Conservation (phyloP, 2,888 invertebrate genomes). For the Melanchra persicariae region DNA sequence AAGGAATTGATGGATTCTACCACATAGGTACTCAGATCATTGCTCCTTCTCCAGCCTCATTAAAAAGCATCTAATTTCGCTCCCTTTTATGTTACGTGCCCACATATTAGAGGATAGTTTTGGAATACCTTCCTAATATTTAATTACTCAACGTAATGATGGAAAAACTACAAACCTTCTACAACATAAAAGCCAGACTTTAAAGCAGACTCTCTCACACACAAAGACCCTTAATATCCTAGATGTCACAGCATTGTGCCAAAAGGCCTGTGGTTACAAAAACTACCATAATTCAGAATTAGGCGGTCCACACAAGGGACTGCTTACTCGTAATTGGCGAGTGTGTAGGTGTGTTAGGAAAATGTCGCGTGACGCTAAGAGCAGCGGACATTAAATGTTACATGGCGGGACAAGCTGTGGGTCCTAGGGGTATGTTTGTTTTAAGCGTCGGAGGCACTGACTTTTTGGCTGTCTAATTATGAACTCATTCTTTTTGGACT, state of each 20-base stretch:
- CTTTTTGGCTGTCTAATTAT: neutral
- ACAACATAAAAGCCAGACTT: neutral
- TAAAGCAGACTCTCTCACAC: slow-evolving; percentile 4
- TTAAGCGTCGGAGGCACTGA: slow-evolving; percentile 3
- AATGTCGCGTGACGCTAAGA: slow-evolving; percentile 55
- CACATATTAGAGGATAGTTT: no score
- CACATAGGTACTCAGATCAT: no score
- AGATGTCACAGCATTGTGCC: slow-evolving; percentile 11
- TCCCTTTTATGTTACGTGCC: no score
- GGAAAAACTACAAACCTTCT: neutral
- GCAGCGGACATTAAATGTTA: slow-evolving; percentile 55
- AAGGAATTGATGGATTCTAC: no score
- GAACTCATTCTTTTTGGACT: no score
- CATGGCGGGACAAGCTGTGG: neutral
- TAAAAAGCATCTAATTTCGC: no score
- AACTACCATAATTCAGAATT: slow-evolving; percentile 63
- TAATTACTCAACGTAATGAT: no score
- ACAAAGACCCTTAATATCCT: slow-evolving; percentile 17
- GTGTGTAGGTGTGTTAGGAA: slow-evolving; percentile 48
- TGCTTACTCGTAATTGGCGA: slow-evolving; percentile 63
- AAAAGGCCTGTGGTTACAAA: slow-evolving; percentile 39
- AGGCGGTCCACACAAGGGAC: slow-evolving; percentile 56
- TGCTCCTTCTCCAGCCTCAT: no score
- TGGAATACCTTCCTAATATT: no score
- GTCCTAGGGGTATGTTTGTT: slow-evolving; percentile 44